Base-by-base conservation (phyloP, 2,113 vertebrate species). In the Trichechus manatus region DNA sequence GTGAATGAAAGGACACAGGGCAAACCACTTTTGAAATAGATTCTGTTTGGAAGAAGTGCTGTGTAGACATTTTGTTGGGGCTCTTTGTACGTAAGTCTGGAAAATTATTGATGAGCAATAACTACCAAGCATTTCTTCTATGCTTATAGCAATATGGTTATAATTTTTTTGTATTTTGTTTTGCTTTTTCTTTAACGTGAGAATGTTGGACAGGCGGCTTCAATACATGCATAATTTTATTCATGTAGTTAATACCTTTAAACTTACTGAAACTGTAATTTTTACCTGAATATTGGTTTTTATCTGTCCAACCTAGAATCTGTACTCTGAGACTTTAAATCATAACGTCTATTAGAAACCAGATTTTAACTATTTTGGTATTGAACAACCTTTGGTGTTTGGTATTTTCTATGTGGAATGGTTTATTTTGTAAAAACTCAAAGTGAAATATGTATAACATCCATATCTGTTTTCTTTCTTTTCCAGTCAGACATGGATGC, bases 401-500 rank as follows among this genome's bases (percentile, higher is more conserved):
- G 39, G 14, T 83, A 13, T 81, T 86, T 93, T 74, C 87, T 74
- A 33, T 27, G 63, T 6, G 25, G 59, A 87, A 53, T 83, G 31
- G 19, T 74, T 68, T 47, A 53, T 47, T 56, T 77, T 31, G 20
- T 68, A 83, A 89, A 93, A 80, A 47, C 78, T 66, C 61, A 27
- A 94, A 50, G 15, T 64, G 10, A 87, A 86, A 20, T 90, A 33
- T 53, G 1, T 87, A 14, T 87, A 64, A 59, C 23, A 56, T 83
- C 79, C 13, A n/a, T 90, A 68, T 87, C 68, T 72, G 0, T 50
- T 83, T 80, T 20, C 86, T 96, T 78, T 96, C 75, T 29, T 95
- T 98, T 98, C 72, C 5, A 99, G 99, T 92, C 97, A 97, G 90
- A 0, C 19, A 94, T 98, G 95, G 98, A 99, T 96, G 93, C 97